Base-by-base conservation (phyloP, 1,140 invertebrate species). In the Drosophila grimshawi region DNA sequence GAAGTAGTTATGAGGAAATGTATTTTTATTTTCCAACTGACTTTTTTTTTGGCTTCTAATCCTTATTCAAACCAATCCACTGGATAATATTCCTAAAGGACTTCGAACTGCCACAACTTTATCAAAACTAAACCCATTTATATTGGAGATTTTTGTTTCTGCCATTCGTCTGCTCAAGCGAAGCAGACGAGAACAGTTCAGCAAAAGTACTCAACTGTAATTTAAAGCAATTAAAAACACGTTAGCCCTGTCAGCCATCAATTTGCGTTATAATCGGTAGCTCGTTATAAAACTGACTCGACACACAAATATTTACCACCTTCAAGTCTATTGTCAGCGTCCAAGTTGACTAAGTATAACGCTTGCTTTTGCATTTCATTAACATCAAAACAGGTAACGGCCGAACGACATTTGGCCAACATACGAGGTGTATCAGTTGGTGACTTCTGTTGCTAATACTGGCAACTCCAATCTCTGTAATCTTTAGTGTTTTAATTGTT, bases 321-420 rank as follows among this genome's bases (percentile, higher is more conserved):
- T 35, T 43, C 11, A 61, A 53, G 33, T 45, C 37, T 29, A n/a
- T 19, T 27, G 51, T 4, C 49, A 30, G 30, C 41, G 30, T 45
- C 35, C 10, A 53, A 48, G 8, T 32, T 62, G 45, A 43, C 5
- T 33, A 33, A 41, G 30, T 48, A 43, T 56, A 71, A 19, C 37
- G 43, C 10, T 68, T 5, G 71, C 59, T 63, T 70, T 67, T 63
- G 72, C 59, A 63, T 75, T 64, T 75, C 45, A 75, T 75, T 75
- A 75, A 71, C 59, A 75, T 70, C 72, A 57, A 75, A 75, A 69
- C 56, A 48, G 71, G 49, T 35, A 73, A 68, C 30, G 7, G 43
- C 35, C 32, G 41, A 74, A 43, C 35, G 51, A n/a, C 49, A 55
- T 43, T 39, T 45, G 56, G 19, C 11, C 56, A 45, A 43, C 10